Evolutionary conservation across 2,888 invertebrate genomes (phyloP), one percentile per base, ranked within the genome.

Genomic region (Euphydryas editha): DNA sequence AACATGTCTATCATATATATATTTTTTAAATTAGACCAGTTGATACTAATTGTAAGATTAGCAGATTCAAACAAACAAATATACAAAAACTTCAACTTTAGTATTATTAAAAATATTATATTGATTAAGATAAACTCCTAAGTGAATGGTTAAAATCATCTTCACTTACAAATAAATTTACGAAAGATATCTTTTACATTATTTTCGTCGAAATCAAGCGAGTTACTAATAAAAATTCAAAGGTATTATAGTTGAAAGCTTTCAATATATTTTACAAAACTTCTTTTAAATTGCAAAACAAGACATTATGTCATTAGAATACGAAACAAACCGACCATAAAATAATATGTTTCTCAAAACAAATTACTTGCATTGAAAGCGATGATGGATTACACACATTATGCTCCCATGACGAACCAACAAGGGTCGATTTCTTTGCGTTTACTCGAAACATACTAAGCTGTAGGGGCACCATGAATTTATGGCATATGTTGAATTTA

Each of bases 271-370:
- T 36, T 36, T 54, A 36, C n/a, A 30, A 54, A 1, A 36, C 36
- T 30, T 36, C 36, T 36, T 36, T 36, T 17, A 36, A 36, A 54
- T 59, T 55, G 49, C 57, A 68, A n/a, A 72, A 70, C 72, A 77
- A 77, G 75, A 73, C 72, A 74, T 76, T 74, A 74, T 62, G 51
- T 61, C 70, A 76, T 75, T 73, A 71, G 60, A 68, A 67, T 71
- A 68, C 67, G 62, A 55, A 68, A 49, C 64, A 65, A 71, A 62
- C 78, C 72, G 72, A 78, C 79, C 81, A 76, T 81, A 73, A 82
- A 83, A 86, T 84, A 77, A 82, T 78, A 81, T 79, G 81, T 85
- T 83, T 77, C 76, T 72, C 76, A 78, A 81, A 84, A 82, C 79
- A 81, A 83, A 84, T 85, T 81, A 83, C 77, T 76, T 75, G 76